These are phyloP conservation scores for Gallinago stenura DNA, from an alignment of 2,797 vertebrate genomes.

Conservation along the genomic window DNA sequence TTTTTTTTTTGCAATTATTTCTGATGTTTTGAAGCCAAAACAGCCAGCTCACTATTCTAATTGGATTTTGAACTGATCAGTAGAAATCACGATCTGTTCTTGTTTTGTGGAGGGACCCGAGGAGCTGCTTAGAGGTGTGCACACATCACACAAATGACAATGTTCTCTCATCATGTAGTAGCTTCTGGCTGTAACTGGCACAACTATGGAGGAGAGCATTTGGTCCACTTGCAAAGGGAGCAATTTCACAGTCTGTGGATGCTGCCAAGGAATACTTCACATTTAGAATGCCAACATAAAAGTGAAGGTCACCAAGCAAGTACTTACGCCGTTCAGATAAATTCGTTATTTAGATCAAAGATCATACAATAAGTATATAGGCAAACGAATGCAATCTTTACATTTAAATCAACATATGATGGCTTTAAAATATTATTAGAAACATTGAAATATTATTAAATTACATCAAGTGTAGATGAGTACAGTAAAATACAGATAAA, in stretches of 20 bases:
- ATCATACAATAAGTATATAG: background rate
- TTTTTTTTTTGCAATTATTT: background rate
- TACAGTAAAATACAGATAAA: background rate
- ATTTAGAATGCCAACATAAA: constrained; percentile 1
- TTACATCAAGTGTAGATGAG: background rate
- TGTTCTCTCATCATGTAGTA: background rate
- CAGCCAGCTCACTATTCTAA: background rate
- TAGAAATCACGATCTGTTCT: background rate
- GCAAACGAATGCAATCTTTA: background rate
- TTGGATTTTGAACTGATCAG: background rate
- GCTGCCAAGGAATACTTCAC: background rate
- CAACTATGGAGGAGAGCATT: background rate
- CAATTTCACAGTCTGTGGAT: background rate
- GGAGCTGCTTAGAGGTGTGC: fast-evolving
- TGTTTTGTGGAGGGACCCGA: background rate
- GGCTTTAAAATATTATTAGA: background rate
- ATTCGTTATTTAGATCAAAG: constrained; percentile 27
- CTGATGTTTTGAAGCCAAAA: background rate
- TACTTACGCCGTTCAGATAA: background rate
- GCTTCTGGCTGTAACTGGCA: background rate
- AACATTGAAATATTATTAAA: background rate
- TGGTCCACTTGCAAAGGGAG: background rate
- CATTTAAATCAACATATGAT: background rate
- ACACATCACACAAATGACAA: background rate
- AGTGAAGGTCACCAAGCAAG: background rate